A percentile compares a stretch with the other conserved stretches of the same genome.
phyloP scores from a whole-genome alignment of 2,113 vertebrate species.

The Callaeas wilsoni region DNA sequence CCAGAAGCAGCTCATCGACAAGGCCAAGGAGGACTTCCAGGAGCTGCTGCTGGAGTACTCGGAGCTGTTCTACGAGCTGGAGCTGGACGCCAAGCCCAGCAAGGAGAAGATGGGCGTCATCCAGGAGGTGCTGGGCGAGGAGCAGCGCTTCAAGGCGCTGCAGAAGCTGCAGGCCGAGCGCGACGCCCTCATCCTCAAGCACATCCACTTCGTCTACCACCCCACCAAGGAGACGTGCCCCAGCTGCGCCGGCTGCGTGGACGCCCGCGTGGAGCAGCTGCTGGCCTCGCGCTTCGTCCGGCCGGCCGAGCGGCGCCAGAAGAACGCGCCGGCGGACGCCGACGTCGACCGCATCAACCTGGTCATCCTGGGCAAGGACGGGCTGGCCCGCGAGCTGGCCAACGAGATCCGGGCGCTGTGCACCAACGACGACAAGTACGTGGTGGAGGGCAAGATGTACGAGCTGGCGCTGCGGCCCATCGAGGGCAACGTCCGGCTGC shows the following conservation, averaged over 20 bases:
- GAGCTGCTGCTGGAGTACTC: conserved; percentile 95
- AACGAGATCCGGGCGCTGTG: conserved; percentile 95
- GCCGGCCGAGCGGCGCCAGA: conserved; percentile 72
- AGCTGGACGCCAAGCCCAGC: conserved; percentile 96
- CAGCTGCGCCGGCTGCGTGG: conserved; percentile 83
- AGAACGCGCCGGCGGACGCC: conserved; percentile 67
- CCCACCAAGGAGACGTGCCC: conserved; percentile 96
- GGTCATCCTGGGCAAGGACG: conserved; percentile 93
- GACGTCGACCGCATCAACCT: conserved; percentile 87
- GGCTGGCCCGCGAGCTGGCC: conserved; percentile 89
- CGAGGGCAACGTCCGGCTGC: conserved; percentile 93
- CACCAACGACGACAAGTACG: conserved; percentile 89
- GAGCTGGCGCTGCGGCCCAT: conserved; percentile 91
- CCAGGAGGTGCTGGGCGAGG: conserved; percentile 91
- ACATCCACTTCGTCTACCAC: conserved; percentile 98
- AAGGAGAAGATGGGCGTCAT: conserved; percentile 99
- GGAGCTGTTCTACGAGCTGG: conserved; percentile 95
- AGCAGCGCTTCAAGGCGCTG: conserved; percentile 91
- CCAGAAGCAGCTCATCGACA: conserved; percentile 94
- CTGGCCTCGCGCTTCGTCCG: conserved; percentile 78
- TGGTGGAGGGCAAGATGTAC: conserved; percentile 91
- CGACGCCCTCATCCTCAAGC: conserved; percentile 94
- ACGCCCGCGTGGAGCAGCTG: conserved; percentile 90
- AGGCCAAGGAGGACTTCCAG: conserved; percentile 96
- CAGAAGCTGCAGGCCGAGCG: conserved; percentile 95